Evolutionary conservation across 2,888 invertebrate species (phyloP).

Genomic region (Panorpa germanica): DNA sequence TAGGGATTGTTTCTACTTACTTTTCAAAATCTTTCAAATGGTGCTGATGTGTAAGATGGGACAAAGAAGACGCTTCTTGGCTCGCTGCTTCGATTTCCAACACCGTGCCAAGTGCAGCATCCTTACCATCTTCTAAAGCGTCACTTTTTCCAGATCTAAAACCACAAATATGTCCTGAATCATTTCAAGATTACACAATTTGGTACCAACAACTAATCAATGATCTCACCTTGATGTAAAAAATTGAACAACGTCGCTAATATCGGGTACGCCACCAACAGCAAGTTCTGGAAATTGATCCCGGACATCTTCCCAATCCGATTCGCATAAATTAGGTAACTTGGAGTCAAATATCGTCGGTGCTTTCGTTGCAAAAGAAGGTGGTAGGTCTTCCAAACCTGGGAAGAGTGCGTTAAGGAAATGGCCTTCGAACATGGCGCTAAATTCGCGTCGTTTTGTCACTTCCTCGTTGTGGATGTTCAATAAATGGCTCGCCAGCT

Average conservation of each 20-base stretch:
- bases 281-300: too few species aligned
- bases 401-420: constrained; percentile 74
- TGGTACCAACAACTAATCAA: constrained; percentile 5
- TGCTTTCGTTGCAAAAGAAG: constrained; percentile 60
- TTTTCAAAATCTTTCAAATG: too few species aligned
- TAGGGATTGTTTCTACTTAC: too few species aligned
- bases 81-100: too few species aligned
- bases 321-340: constrained; percentile 40
- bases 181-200: constrained; percentile 1
- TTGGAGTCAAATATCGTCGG: constrained; percentile 57
- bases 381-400: constrained; percentile 72
- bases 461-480: constrained; percentile 75
- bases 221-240: constrained; percentile 43
- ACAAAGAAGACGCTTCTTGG: too few species aligned
- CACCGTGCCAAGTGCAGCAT: too few species aligned
- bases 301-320: too few species aligned
- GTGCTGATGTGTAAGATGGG: too few species aligned
- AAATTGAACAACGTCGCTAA: constrained; percentile 50
- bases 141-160: too few species aligned
- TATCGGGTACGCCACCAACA: too few species aligned
- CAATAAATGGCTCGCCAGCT: constrained; percentile 56
- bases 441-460: constrained; percentile 57
- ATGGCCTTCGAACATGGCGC: constrained; percentile 59
- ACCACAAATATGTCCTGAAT: too few species aligned
- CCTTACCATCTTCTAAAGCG: too few species aligned